These are phyloP conservation scores for Augiades crinisus DNA, from an alignment of 2,888 invertebrate genomes.

Conservation along the genomic window DNA sequence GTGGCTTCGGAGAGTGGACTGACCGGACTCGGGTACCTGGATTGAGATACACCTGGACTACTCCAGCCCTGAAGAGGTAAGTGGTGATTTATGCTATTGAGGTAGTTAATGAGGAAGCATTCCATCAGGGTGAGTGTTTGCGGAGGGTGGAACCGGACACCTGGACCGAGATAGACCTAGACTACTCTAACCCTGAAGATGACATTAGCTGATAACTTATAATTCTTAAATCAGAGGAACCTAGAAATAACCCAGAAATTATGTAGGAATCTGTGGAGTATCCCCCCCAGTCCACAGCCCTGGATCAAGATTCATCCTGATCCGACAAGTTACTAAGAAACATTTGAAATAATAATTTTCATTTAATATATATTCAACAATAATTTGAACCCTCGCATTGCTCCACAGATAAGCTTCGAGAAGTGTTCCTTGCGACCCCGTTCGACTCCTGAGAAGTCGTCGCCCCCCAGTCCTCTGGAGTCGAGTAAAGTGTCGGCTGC, in stretches of 20 bases:
- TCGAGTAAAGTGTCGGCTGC: conserved; percentile 47
- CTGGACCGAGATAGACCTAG: conserved; percentile 88
- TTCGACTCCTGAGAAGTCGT: conserved; percentile 59
- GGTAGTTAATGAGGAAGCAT: too few species aligned
- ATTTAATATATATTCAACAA: too few species aligned
- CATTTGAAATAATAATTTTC: too few species aligned
- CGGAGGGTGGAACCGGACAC: conserved; percentile 75
- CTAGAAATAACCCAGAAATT: too few species aligned
- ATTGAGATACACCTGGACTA: conserved; percentile 87
- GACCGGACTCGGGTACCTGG: conserved; percentile 82
- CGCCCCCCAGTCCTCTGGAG: conserved; percentile 58
- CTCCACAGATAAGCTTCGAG: conserved; percentile 70
- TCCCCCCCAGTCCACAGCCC: too few species aligned
- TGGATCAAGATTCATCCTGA: too few species aligned
- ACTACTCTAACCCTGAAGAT: conserved; percentile 86
- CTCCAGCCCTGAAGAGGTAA: conserved; percentile 84
- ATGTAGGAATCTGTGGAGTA: too few species aligned
- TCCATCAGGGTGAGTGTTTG: conserved; percentile 73
- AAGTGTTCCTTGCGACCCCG: conserved; percentile 76
- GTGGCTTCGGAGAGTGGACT: conserved; percentile 53
- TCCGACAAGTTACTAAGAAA: too few species aligned
- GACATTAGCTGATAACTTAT: too few species aligned
- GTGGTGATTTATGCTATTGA: too few species aligned
- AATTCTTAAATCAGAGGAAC: too few species aligned
- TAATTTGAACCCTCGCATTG: too few species aligned